Evolutionary conservation across 2,888 invertebrate species (phyloP).

Genomic region (Agrotis clavis): DNA sequence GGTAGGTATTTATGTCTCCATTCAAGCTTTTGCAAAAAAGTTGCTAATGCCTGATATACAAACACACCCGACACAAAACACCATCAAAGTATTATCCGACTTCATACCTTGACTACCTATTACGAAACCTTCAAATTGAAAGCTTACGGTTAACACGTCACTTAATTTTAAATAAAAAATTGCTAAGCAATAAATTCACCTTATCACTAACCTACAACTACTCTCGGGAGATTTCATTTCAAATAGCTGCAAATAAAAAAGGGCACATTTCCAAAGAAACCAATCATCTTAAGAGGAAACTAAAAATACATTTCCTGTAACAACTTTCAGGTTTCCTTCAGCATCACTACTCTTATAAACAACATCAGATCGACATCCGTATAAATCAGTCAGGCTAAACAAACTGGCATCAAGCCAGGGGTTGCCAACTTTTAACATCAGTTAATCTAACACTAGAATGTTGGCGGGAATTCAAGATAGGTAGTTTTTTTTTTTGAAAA

Average conservation of each 20-base stretch:
- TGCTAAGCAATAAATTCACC: no score
- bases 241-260: not conserved
- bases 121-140: no score
- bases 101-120: no score
- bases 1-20: no score
- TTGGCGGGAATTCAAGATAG: slow-evolving; percentile 81
- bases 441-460: slow-evolving; percentile 83
- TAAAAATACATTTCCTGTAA: slow-evolving; percentile 19
- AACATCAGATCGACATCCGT: slow-evolving; percentile 48
- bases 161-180: no score
- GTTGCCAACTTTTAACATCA: slow-evolving; percentile 84
- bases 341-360: slow-evolving; percentile 28
- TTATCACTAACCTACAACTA: no score
- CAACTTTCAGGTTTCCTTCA: slow-evolving; percentile 8
- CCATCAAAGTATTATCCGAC: no score
- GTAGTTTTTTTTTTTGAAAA: slow-evolving; percentile 75
- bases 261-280: not conserved
- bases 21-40: no score
- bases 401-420: slow-evolving; percentile 76
- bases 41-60: no score
- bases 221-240: no score
- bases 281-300: slow-evolving; percentile 24
- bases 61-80: no score
- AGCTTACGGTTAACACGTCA: no score
- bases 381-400: slow-evolving; percentile 78